Base-by-base conservation (phyloP, 2,888 invertebrate genomes). In the Strigamia transsilvanica region DNA sequence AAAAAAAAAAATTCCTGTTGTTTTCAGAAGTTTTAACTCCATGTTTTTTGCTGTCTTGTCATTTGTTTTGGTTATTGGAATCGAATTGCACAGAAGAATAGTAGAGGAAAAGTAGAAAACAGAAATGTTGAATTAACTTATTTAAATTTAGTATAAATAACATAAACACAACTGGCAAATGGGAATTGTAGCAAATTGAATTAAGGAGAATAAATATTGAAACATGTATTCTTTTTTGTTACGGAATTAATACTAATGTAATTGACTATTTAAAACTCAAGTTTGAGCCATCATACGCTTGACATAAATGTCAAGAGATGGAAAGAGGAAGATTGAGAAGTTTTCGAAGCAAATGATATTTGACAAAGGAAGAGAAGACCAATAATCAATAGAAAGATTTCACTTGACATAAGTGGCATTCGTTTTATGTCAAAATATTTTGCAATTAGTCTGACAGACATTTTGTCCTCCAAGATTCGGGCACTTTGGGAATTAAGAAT, bases 401-500 rank as follows among this genome's bases (percentile, higher is more conserved):
- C 46, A 13, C 46, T 46, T 46, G 46, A 46, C 46, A 46, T 46
- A 46, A 46, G 46, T 46, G 46, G 46, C 46, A 46, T 46, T 46
- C 46, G 46, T 46, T 46, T 46, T 15, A 46, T 46, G 46, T 46
- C 46, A 46, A 46, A 46, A 46, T 46, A 46, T 46, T 46, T 46
- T 46, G 46, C 46, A 46, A 46, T 46, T 46, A 46, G 46, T 46
- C 46, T 46, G 46, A 46, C 46, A 46, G 46, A n/a, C 46, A n/a
- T 46, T 46, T 46, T 10, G 46, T 46, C 2, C 46, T 46, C 46
- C 27, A 46, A 46, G 46, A 5, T 46, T 46, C 15, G 46, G 42
- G 12, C 12, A n/a, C 15, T n/a, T 46, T 0, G 46, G 46, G 15
- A 46, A 46, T 46, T 46, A n/a, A 46, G 15, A 46, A 46, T 46